Conservation (phyloP, 2,888 invertebrate genomes). For the Coleophora deauratella region DNA sequence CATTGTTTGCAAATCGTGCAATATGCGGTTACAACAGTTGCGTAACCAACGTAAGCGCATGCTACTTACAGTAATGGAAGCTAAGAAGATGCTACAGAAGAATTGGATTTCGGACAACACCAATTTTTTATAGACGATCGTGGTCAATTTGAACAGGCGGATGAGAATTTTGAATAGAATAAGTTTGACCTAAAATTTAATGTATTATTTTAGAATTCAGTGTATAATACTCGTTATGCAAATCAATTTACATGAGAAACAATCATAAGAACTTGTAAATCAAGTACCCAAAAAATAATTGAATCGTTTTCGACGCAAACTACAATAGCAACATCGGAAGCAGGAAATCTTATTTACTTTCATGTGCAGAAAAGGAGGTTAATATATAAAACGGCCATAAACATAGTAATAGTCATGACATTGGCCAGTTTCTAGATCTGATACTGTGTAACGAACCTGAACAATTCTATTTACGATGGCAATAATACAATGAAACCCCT, state of each 20-base stretch:
- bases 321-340: no score
- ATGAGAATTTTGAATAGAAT: background rate
- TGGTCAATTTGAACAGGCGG: background rate
- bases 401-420: background rate
- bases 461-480: conserved; percentile 14
- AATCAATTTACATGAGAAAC: no score
- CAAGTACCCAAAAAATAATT: no score
- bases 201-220: no score
- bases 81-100: no score
- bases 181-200: no score
- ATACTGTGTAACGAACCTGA: conserved; percentile 8
- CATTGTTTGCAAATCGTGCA: conserved; percentile 64
- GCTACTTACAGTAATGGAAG: conserved; percentile 25
- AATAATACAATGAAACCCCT: conserved; percentile 14
- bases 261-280: no score
- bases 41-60: conserved; percentile 29
- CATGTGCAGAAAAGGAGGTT: no score
- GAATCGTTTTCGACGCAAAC: no score
- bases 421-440: background rate
- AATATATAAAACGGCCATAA: no score
- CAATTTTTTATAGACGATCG: background rate
- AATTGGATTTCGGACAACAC: background rate
- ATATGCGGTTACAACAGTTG: conserved; percentile 41
- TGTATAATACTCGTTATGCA: no score
- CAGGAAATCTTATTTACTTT: no score